A percentile compares a stretch with the other conserved stretches of the same genome.
Evolutionary conservation across 1,140 invertebrate genomes (phyloP).

Genomic region (Pseudomyrmex flavicornis): DNA sequence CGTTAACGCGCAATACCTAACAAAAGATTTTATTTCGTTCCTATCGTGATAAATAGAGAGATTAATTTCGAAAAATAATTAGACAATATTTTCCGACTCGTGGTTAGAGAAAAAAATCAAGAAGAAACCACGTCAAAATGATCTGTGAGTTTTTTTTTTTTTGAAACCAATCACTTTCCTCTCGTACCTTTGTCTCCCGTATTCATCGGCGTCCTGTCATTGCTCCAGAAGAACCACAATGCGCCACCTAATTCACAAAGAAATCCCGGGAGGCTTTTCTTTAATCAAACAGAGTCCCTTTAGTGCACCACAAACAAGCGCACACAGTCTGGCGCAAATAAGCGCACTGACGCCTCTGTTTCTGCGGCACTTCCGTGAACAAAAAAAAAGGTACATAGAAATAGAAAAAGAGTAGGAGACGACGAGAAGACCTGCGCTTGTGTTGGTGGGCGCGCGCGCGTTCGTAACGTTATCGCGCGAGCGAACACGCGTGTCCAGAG

Average conservation of each 20-base stretch:
- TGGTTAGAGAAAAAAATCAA: too few relatives aligned
- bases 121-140: background rate
- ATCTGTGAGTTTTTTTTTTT: background rate
- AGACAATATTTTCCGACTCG: background rate
- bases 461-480: conserved; percentile 37
- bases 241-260: conserved; percentile 56
- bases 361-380: conserved; percentile 10
- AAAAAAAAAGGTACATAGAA: conserved; percentile 23
- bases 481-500: conserved; percentile 58
- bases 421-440: background rate
- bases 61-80: background rate
- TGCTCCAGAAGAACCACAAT: conserved; percentile 17
- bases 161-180: background rate
- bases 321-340: conserved; percentile 30
- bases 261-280: conserved; percentile 45
- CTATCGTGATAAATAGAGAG: background rate
- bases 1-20: background rate
- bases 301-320: conserved; percentile 32
- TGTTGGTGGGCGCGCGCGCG: background rate
- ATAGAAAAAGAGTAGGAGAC: background rate
- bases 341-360: conserved; percentile 39
- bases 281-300: conserved; percentile 60
- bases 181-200: background rate
- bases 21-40: background rate
- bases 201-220: conserved; percentile 7